Percentiles rank a stretch among this genome's conserved stretches.
Conservation (phyloP, 2,113 vertebrate genomes). For the Dicentrarchus labrax region DNA sequence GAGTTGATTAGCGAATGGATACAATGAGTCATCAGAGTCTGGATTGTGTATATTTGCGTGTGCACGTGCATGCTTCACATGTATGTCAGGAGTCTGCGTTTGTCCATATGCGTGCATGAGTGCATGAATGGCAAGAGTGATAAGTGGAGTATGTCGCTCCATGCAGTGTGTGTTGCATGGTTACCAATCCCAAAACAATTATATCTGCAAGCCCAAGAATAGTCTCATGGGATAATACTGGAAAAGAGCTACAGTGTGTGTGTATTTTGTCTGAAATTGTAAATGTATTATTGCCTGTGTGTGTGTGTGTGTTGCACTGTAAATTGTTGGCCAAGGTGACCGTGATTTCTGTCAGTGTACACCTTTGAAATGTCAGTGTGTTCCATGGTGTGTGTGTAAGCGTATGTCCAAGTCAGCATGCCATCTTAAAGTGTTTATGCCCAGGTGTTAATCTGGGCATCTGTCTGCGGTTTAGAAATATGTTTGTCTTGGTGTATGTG, state of each 20-base stretch:
- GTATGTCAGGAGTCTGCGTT: constrained; percentile 11
- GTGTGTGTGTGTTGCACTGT: background rate
- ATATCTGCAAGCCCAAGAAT: constrained; percentile 43
- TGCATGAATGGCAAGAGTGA: constrained; percentile 4
- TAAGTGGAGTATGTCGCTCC: constrained; percentile 29
- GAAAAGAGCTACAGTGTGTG: background rate
- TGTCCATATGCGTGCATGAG: background rate
- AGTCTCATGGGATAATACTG: constrained; percentile 47
- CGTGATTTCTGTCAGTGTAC: constrained; percentile 51
- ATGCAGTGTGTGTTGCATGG: constrained; percentile 39
- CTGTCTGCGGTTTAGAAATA: constrained; percentile 20
- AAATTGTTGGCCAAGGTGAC: constrained; percentile 43
- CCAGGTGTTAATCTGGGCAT: constrained; percentile 51
- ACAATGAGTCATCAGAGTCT: constrained; percentile 79
- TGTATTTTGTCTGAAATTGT: constrained; percentile 9
- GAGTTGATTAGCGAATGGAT: constrained; percentile 76
- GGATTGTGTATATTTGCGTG: constrained; percentile 56
- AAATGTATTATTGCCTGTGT: background rate
- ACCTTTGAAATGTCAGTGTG: constrained; percentile 60
- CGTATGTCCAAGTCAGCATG: constrained; percentile 17
- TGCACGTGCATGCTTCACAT: constrained; percentile 41
- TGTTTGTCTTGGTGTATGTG: constrained; percentile 11
- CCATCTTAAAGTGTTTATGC: constrained; percentile 25
- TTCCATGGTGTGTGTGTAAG: constrained; percentile 20
- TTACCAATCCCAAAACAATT: constrained; percentile 54